These are phyloP conservation scores for Drosophila santomea DNA, from an alignment of 1,140 invertebrate genomes.

Conservation along the genomic window DNA sequence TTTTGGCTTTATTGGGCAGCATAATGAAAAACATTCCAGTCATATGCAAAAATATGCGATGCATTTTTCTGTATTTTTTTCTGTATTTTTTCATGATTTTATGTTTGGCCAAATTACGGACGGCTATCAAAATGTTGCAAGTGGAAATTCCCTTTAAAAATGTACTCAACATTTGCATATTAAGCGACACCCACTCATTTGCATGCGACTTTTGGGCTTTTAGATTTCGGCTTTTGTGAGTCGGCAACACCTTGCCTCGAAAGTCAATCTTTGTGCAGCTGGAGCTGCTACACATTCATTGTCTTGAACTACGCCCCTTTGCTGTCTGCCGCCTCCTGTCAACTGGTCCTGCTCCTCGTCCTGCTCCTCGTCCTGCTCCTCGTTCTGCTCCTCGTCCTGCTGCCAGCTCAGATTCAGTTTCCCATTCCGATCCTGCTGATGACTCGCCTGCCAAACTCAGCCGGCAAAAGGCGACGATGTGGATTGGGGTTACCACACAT, in stretches of 20 bases:
- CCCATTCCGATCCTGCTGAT: constrained; percentile 9
- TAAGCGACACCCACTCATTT: constrained; percentile 57
- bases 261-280: constrained; percentile 55
- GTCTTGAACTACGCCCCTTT: constrained; percentile 72
- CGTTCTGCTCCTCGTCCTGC: constrained; percentile 23
- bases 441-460: constrained; percentile 26
- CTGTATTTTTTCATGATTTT: constrained; percentile 25
- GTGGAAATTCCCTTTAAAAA: constrained; percentile 55
- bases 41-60: constrained; percentile 63
- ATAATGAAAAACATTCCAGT: constrained; percentile 72
- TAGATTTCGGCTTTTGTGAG: constrained; percentile 4
- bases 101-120: constrained; percentile 33
- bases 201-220: constrained; percentile 39
- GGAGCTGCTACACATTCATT: constrained; percentile 56
- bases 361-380: constrained; percentile 1
- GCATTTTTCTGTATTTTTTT: constrained; percentile 58
- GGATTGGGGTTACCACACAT: constrained; percentile 16
- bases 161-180: constrained; percentile 69
- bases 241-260: constrained; percentile 42
- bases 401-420: neutral
- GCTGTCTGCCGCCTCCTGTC: constrained; percentile 70
- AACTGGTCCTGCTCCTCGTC: constrained; percentile 41
- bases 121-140: constrained; percentile 21
- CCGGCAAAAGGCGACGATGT: constrained; percentile 37
- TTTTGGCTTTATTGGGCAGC: constrained; percentile 55